Base-by-base conservation (phyloP, 2,797 vertebrate genomes). In the Sparus aurata region DNA sequence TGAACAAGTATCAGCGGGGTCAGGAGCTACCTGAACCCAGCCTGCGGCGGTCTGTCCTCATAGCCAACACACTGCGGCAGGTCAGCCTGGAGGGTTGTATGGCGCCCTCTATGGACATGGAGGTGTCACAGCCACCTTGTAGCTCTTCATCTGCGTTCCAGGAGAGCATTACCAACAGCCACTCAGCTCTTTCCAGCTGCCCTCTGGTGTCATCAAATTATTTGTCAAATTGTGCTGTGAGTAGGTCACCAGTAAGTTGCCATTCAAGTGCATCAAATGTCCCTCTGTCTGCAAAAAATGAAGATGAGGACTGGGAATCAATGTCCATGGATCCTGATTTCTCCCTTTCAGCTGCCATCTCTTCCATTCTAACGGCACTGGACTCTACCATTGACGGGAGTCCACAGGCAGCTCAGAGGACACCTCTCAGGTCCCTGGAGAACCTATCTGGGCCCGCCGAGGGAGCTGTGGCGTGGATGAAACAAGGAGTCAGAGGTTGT, bases 51-150 rank as follows among this genome's bases (percentile, higher is more conserved):
- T 96, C 96, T 0, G 96, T 97, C 1, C 95, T 97, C 0, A 97
- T 97, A 17, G 94, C 94, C 54, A 97, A 97, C 89, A 97, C 96
- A 0, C 91, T 97, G 71, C 94, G 96, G 38, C 93, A 95, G 71
- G 94, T 87, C 89, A 95, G 84, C 89, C 90, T 53, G 1, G 93
- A 95, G 25, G 85, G 89, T 0, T 84, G 50, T 34, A 61, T 12
- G 53, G 75, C 3, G 15, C 70, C 71, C 3, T 16, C 82, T 2
- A 34, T 17, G 2, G 66, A 69, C 7, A 2, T 0, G 57, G 85
- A 78, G 58, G 57, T 15, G 20, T 41, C 61, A 0, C 65, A 27
- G 0, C 66, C 73, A 20, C 30, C 46, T 0, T 71, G 49, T 41
- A 59, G 69, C 50, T 61, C 84, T 20, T 60, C 74, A 12, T 30